Conservation (phyloP, 2,888 invertebrate species). For the Erynnis tages region DNA sequence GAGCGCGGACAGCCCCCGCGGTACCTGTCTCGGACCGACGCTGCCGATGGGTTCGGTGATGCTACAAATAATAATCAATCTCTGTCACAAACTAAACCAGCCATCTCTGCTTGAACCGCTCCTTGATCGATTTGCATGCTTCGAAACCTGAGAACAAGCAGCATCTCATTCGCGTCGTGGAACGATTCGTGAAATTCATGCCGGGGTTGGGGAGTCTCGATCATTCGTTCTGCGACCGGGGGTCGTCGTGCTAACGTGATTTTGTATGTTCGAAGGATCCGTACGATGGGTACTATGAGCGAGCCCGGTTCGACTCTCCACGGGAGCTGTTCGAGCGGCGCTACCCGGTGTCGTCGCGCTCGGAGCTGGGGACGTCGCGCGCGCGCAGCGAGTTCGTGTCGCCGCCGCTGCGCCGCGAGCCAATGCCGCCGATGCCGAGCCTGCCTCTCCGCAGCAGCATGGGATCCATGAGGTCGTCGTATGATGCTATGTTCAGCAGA, state of each 20-base stretch:
- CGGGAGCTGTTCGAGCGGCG: conserved; percentile 91
- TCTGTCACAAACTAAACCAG: conserved; percentile 19
- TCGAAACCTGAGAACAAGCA: conserved; percentile 17
- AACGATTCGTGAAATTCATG: conserved; percentile 6
- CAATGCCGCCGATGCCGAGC: conserved; percentile 90
- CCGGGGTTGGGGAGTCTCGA: conserved; percentile 5
- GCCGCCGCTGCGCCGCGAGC: conserved; percentile 88
- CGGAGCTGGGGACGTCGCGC: conserved; percentile 78
- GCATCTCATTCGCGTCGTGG: conserved; percentile 19
- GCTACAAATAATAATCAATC: conserved; percentile 48
- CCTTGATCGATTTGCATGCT: conserved; percentile 23
- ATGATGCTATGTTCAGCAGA: conserved; percentile 92
- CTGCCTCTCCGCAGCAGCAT: conserved; percentile 83
- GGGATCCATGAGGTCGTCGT: conserved; percentile 86
- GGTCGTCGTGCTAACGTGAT: no score
- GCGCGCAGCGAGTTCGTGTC: conserved; percentile 86
- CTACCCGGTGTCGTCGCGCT: conserved; percentile 83
- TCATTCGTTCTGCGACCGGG: neutral
- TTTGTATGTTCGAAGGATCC: conserved; percentile 74
- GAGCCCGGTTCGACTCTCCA: conserved; percentile 88
- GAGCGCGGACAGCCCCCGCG: conserved; percentile 63
- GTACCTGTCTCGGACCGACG: conserved; percentile 54
- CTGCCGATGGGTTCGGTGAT: conserved; percentile 55
- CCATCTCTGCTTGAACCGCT: conserved; percentile 24
- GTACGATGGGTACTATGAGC: conserved; percentile 91